Percentiles rank a stretch among this genome's conserved stretches.
Evolutionary conservation across 2,888 invertebrate species (phyloP).

Genomic region (Lamellibrachia columna): DNA sequence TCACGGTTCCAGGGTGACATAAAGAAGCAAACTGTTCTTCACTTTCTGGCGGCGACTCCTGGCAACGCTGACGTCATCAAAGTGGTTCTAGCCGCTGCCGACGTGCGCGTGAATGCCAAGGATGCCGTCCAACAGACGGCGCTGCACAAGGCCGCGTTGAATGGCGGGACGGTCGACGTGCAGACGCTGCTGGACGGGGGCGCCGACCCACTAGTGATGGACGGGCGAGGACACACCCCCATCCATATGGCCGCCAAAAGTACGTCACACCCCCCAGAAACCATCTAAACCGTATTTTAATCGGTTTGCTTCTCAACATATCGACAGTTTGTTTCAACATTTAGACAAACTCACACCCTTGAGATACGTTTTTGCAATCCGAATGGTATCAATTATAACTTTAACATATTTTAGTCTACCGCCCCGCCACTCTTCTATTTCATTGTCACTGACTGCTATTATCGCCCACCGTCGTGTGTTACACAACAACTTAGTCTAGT

Average conservation of each 20-base stretch:
- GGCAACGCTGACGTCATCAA: neutral
- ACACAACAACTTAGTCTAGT: too few species aligned
- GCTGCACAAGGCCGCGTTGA: conserved; percentile 6
- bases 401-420: too few species aligned
- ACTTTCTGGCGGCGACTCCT: neutral
- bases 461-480: too few species aligned
- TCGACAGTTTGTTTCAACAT: too few species aligned
- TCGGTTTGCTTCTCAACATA: neutral
- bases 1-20: neutral
- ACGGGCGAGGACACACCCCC: neutral
- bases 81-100: neutral
- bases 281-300: neutral
- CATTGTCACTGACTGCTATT: too few species aligned
- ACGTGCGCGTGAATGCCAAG: neutral
- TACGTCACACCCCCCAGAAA: neutral
- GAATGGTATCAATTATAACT: too few species aligned
- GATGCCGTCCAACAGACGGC: conserved; percentile 4
- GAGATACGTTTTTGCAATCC: too few species aligned
- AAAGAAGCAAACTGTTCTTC: neutral
- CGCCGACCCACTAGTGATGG: neutral
- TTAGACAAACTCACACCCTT: neutral
- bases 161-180: neutral
- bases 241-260: neutral
- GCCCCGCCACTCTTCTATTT: too few species aligned
- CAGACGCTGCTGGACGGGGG: neutral